These are phyloP conservation scores for Agrochola lychnidis DNA, from an alignment of 2,888 invertebrate genomes.

Conservation along the genomic window DNA sequence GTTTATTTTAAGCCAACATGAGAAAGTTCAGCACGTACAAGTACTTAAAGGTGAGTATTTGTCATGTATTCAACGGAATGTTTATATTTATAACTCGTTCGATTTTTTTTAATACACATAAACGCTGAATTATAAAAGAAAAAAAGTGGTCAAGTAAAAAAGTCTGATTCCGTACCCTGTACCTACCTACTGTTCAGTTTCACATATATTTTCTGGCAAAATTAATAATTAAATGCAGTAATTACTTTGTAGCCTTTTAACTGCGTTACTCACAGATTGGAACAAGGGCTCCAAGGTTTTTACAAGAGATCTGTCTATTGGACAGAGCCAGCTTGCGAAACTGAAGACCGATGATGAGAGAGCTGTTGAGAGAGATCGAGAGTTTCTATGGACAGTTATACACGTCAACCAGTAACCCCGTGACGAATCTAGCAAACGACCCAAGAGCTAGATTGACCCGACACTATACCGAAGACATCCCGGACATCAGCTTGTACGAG, in stretches of 20 bases:
- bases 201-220: background rate
- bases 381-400: no score
- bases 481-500: no score
- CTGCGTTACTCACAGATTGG: background rate
- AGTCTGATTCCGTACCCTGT: background rate
- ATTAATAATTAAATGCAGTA: background rate
- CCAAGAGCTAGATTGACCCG: no score
- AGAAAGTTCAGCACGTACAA: conserved; percentile 90
- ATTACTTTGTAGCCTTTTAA: background rate
- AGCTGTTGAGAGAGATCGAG: no score
- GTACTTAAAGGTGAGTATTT: conserved; percentile 87
- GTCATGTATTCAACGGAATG: conserved; percentile 26
- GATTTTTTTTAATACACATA: background rate
- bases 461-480: no score
- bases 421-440: no score
- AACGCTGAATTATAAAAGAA: background rate
- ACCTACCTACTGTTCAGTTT: background rate
- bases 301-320: no score
- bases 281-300: no score
- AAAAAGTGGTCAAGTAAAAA: background rate
- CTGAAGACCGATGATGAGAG: no score
- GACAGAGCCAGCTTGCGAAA: no score
- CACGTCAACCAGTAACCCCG: no score
- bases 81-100: conserved; percentile 12
- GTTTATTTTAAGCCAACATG: conserved; percentile 84